phyloP scores from a whole-genome alignment of 2,797 vertebrate species.

The Mionectes olivaceus region DNA sequence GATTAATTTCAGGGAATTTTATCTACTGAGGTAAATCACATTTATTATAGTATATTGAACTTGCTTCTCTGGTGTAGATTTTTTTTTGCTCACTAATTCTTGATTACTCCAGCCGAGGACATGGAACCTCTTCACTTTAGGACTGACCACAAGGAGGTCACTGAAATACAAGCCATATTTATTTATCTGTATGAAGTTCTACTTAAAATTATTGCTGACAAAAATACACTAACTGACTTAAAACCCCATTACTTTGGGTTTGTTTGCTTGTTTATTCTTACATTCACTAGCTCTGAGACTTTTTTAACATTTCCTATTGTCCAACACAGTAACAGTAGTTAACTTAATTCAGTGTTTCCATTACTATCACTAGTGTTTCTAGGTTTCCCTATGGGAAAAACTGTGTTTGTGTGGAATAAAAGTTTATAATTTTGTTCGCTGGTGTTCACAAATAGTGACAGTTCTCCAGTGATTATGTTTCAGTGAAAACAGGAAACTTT shows the following conservation, averaged over 20 bases:
- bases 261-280: not conserved
- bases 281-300: not conserved
- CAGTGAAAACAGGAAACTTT: not conserved
- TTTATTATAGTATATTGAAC: not conserved
- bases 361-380: not conserved
- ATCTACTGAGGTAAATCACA: not conserved
- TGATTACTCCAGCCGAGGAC: not conserved
- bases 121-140: not conserved
- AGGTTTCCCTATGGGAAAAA: not conserved
- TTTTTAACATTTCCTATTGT: not conserved
- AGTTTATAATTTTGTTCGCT: not conserved
- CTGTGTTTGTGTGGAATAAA: not conserved
- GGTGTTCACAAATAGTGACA: not conserved
- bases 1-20: not conserved
- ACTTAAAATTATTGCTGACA: not conserved
- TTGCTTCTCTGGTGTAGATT: not conserved
- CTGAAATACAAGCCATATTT: not conserved
- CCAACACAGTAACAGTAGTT: not conserved
- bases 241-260: not conserved
- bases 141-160: not conserved
- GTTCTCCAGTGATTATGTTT: not conserved
- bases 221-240: not conserved
- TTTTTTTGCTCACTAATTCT: not conserved
- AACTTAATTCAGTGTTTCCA: not conserved
- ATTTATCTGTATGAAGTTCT: not conserved